Base-by-base conservation (phyloP, 2,797 vertebrate genomes). In the Anableps anableps region DNA sequence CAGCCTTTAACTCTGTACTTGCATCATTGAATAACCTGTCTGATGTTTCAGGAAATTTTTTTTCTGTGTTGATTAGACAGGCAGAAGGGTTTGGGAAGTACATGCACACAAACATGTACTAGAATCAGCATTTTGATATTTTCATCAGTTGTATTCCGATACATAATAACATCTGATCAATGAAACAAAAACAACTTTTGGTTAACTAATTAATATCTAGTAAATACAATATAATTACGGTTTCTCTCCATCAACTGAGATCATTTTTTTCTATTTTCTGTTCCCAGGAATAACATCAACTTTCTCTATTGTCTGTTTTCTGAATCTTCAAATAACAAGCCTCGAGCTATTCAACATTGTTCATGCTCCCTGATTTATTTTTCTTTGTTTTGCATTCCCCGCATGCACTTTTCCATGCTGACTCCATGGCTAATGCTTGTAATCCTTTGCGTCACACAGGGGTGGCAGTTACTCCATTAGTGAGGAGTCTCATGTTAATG, bases 401-500 rank as follows among this genome's bases (percentile, higher is more conserved):
- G 68, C 88, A 87, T 92, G 79, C 2, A n/a, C 72, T 83, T 86
- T 88, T 89, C 91, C 78, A 83, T 85, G 77, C 76, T 34, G 80
- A 80, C 80, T 88, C 82, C 75, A 77, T 78, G 78, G 82, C 86
- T 88, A 89, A 91, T 85, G 87, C 92, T 85, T 87, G 79, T 90
- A 92, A 92, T 93, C 88, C 85, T 88, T 73, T 82, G 85, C 81
- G 43, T 92, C 86, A 91, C 88, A 88, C 80, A 85, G 77, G 87
- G 76, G 86, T 79, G 23, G 81, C 89, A 87, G 87, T 83, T 87
- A 89, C 87, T 93, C 86, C 88, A 92, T 92, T 91, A 92, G 91
- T 82, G 85, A 79, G 78, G 83, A 91, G 93, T 92, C 86, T 92
- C 90, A 86, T 89, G 91, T 93, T 92, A 88, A 92, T 93, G 89